Evolutionary conservation across 2,113 vertebrate genomes (phyloP).

Genomic region (Pelmatolapia mariae): DNA sequence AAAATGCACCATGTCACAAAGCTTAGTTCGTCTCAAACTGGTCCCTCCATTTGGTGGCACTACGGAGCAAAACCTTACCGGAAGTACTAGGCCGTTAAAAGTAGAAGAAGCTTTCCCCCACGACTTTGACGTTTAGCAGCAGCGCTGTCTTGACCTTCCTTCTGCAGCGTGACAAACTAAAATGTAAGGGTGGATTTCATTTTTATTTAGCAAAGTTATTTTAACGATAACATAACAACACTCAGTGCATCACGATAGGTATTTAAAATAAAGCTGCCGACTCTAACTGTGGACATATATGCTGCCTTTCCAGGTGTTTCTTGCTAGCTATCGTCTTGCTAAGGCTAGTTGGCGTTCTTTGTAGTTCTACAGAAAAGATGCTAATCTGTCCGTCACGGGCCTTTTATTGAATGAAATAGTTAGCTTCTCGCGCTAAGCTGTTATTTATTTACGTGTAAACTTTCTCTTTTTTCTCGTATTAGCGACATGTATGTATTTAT

Average conservation of each 20-base stretch:
- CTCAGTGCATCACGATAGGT: rapidly evolving
- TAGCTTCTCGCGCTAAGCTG: neutral
- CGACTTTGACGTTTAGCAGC: slow-evolving; percentile 52
- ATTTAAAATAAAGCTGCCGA: neutral
- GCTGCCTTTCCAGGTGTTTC: neutral
- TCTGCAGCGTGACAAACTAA: neutral
- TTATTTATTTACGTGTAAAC: neutral
- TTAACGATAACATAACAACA: too few relatives aligned
- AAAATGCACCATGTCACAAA: neutral
- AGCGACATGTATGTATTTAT: neutral
- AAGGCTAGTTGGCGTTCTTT: neutral
- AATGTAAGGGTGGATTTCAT: neutral
- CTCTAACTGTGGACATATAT: rapidly evolving
- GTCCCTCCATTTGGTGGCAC: slow-evolving; percentile 26
- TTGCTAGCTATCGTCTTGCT: neutral
- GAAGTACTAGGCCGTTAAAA: neutral
- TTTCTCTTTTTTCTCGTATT: neutral
- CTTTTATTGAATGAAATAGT: neutral
- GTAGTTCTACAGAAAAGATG: neutral
- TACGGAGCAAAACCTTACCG: rapidly evolving
- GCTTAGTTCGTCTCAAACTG: neutral
- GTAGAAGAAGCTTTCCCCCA: slow-evolving; percentile 21
- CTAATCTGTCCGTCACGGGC: neutral
- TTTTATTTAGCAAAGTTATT: rapidly evolving
- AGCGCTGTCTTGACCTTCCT: slow-evolving; percentile 46